Percentiles rank a stretch among this genome's conserved stretches.
phyloP scores from a whole-genome alignment of 2,113 vertebrate species.

The Cheirogaleus medius region DNA sequence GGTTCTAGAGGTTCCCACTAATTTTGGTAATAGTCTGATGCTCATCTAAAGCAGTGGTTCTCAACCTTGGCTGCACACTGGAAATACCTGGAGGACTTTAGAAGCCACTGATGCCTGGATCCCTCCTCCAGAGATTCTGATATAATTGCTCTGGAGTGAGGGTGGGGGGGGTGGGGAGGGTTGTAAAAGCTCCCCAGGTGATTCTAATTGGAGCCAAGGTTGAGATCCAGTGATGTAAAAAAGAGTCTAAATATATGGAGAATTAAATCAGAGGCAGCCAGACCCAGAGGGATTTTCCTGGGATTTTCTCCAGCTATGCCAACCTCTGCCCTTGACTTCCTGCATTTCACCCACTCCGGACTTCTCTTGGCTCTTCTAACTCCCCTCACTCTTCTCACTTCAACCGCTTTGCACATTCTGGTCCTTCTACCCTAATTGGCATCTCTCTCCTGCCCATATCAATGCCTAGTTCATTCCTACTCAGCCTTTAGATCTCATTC shows the following conservation, averaged over 20 bases:
- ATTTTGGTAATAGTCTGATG: background rate
- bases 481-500: background rate
- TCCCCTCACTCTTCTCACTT: background rate
- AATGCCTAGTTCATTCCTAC: background rate
- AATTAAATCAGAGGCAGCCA: background rate
- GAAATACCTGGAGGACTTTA: background rate
- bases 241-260: background rate
- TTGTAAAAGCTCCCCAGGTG: background rate
- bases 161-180: background rate
- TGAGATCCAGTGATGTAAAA: background rate
- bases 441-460: background rate
- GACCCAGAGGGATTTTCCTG: background rate
- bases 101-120: background rate
- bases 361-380: background rate
- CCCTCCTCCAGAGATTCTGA: background rate
- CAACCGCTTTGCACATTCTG: background rate
- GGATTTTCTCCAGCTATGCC: background rate
- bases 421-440: background rate
- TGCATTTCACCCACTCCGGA: background rate
- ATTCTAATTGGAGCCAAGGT: background rate
- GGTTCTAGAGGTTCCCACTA: background rate
- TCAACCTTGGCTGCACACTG: background rate
- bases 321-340: rapidly evolving
- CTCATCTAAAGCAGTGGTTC: background rate
- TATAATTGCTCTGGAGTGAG: background rate